Evolutionary conservation across 2,888 invertebrate species (phyloP).

Genomic region (Drosophila aldrichi): DNA sequence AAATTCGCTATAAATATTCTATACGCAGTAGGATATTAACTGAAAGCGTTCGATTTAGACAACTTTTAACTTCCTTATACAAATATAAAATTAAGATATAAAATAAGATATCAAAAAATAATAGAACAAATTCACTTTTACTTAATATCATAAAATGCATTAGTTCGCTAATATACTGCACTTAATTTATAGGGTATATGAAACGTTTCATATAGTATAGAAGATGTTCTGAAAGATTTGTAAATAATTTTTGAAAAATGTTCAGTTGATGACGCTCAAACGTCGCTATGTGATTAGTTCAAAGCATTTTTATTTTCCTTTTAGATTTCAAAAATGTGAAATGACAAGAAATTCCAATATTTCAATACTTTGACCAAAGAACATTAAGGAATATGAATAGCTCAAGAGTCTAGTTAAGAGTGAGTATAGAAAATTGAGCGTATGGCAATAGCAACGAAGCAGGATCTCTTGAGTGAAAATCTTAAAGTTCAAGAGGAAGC

Average conservation of each 20-base stretch:
- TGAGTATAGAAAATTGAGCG: not conserved
- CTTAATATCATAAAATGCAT: not conserved
- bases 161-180: not conserved
- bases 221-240: slow-evolving; percentile 26
- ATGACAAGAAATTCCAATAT: slow-evolving; percentile 30
- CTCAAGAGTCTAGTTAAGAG: slow-evolving; percentile 27
- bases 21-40: not conserved
- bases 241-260: slow-evolving; percentile 40
- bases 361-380: slow-evolving; percentile 12
- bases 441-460: slow-evolving; percentile 43
- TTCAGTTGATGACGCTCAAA: slow-evolving; percentile 42
- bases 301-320: slow-evolving; percentile 29
- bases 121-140: not conserved
- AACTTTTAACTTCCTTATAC: not conserved
- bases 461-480: slow-evolving; percentile 58
- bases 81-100: not conserved
- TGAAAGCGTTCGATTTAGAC: not conserved
- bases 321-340: slow-evolving; percentile 16
- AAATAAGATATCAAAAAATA: no score
- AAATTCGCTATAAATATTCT: not conserved
- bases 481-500: slow-evolving; percentile 7
- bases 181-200: slow-evolving; percentile 4
- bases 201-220: not conserved
- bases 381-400: not conserved
- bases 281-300: slow-evolving; percentile 8